Conservation (phyloP, 2,113 vertebrate species). For the Beaufortia kweichowensis region DNA sequence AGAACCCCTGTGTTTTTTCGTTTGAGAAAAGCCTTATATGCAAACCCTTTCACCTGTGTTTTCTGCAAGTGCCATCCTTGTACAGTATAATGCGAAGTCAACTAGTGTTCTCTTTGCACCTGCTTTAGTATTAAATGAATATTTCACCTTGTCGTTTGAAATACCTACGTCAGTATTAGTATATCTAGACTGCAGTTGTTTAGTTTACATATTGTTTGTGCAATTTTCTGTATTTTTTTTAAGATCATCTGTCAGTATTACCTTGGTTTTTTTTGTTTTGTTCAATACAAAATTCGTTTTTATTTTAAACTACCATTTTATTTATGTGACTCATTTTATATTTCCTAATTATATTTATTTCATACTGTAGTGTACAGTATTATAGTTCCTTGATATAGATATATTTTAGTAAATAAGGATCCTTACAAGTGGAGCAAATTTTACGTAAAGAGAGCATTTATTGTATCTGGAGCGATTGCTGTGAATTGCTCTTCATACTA, state of each 20-base stretch:
- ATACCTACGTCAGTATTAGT: conserved; percentile 95
- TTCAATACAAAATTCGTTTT: conserved; percentile 88
- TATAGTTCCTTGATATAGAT: conserved; percentile 99
- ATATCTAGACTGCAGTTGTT: conserved; percentile 89
- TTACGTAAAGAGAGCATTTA: conserved; percentile 93
- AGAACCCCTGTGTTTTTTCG: conserved; percentile 86
- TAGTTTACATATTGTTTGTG: conserved; percentile 99
- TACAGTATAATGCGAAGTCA: conserved; percentile 89
- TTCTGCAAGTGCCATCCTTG: conserved; percentile 98
- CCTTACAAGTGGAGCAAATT: conserved; percentile 93
- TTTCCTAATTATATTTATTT: conserved; percentile 99
- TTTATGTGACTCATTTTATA: conserved; percentile 99
- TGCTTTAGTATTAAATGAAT: conserved; percentile 87
- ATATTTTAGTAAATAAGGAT: conserved; percentile 97
- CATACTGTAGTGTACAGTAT: conserved; percentile 99
- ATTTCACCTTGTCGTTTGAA: conserved; percentile 90
- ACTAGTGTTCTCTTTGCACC: conserved; percentile 86
- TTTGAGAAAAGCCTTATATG: conserved; percentile 94
- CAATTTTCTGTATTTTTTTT: conserved; percentile 90
- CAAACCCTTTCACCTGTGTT: conserved; percentile 98
- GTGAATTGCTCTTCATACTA: conserved; percentile 92
- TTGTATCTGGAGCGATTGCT: conserved; percentile 94
- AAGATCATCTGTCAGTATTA: conserved; percentile 87
- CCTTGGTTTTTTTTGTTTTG: conserved; percentile 73
- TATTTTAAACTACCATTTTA: conserved; percentile 98